Evolutionary conservation across 2,113 vertebrate species (phyloP), one percentile per base, ranked within the genome.

Genomic region (Polypterus bichir): DNA sequence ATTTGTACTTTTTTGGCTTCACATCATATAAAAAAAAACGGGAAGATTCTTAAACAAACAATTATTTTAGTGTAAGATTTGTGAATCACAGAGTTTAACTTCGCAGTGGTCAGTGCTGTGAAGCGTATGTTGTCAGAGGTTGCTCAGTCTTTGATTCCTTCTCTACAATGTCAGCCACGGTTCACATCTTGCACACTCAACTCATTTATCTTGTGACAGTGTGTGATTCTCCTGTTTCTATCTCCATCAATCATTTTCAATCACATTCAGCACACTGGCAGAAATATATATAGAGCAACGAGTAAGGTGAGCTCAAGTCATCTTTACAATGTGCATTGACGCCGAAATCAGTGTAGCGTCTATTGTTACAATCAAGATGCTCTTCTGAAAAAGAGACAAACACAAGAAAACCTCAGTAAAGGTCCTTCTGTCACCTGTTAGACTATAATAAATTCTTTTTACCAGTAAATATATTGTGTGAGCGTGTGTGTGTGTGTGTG

Each of bases 11-110:
- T 27, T 27, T 27, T 27, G 27, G 27, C 27, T 27, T 27, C 27
- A 27, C 27, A 27, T 27, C 27, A 27, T 27, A 27, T 27, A 27
- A 27, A 27, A 47, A 8, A 60, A 59, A 49, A 60, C 7, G 10
- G 45, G 48, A 3, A 11, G 7, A 6, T 60, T 45, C 4, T 60
- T 44, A 49, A 49, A 54, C 6, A 54, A 64, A 73, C 75, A 82
- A 77, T 80, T 83, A 82, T 83, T 84, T 82, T 85, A 81, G 81
- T 77, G 82, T 75, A 69, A 84, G 81, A 80, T 84, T 52, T 60
- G 56, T 56, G 59, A 86, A 86, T 83, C 81, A 79, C 46, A 69
- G 76, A 71, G 77, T 27, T 27, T 27, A 27, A 27, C 80, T 86
- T 80, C 78, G 77, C 79, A 73, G 73, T 76, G 83, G 82, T 77